phyloP scores from a whole-genome alignment of 92 coral and sea anemone genomes.

The Chrysogorgia sp. region DNA sequence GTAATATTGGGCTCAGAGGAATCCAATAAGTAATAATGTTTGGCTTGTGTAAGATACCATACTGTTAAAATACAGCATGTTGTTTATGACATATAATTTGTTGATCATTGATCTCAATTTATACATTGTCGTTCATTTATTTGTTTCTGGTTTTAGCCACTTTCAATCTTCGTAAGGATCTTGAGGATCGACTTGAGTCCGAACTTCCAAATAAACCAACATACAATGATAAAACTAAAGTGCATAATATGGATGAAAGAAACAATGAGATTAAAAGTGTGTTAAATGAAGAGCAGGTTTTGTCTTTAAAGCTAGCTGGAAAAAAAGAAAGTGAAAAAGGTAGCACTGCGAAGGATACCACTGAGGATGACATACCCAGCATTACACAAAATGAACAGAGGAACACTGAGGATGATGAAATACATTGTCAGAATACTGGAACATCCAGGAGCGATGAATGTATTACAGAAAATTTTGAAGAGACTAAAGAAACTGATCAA shows the following conservation, averaged over 20 bases:
- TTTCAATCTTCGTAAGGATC: slow-evolving; percentile 31
- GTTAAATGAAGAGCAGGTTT: neutral
- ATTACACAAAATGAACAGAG: neutral
- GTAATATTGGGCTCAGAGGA: no score
- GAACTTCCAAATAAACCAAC: slow-evolving; percentile 26
- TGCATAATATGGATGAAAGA: neutral
- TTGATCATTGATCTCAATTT: neutral
- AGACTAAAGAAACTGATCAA: neutral
- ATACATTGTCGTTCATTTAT: neutral
- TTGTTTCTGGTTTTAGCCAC: slow-evolving; percentile 18
- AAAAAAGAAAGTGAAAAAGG: neutral
- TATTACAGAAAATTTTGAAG: neutral
- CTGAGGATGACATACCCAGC: neutral
- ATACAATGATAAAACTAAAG: neutral
- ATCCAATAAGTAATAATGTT: no score
- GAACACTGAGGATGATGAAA: neutral
- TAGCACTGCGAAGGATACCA: neutral
- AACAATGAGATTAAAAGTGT: neutral
- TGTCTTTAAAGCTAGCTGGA: neutral
- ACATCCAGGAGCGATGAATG: neutral
- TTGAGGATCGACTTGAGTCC: slow-evolving; percentile 13
- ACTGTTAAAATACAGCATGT: no score
- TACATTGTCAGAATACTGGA: neutral
- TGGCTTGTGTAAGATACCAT: no score
- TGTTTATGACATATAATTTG: neutral